Base-by-base conservation (phyloP, 2,113 vertebrate genomes). In the Myxocyprinus asiaticus region DNA sequence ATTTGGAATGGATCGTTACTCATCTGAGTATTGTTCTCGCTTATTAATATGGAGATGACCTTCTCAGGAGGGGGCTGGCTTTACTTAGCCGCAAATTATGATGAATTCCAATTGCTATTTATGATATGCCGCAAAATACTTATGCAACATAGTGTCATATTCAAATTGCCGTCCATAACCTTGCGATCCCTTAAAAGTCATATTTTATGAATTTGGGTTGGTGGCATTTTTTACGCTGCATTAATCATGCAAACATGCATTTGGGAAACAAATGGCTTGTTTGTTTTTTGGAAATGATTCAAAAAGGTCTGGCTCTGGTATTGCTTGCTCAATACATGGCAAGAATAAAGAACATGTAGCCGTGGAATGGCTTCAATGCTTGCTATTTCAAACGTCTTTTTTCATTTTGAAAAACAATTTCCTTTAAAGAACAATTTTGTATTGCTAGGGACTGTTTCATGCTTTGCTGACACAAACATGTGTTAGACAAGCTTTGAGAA, bases 81-180 rank as follows among this genome's bases (percentile, higher is more conserved):
- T 86, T 87, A 75, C 84, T 83, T 82, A 82, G 81, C 75, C 73
- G 63, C 82, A 88, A 87, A 87, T 87, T 83, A 76, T 80, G 83
- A 85, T 89, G 84, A 85, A 87, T 79, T 86, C 82, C 85, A 86
- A 86, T 85, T 85, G 84, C 75, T 77, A 86, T 85, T 80, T 83
- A 82, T 83, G 77, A 82, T 81, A 78, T 84, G 78, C 82, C 73
- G 71, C 79, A 81, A 84, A 85, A 84, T 77, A 85, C 82, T 83
- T 87, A 87, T 89, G 86, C 82, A 87, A 86, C 84, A 84, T 85
- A 84, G 81, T 89, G 86, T 87, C 84, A 86, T 86, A 87, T 88
- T 88, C 83, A 88, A 89, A 89, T 87, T 86, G 84, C 80, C 83
- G 82, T 83, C 85, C 76, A 67, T 87, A 88, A 88, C 87, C 86